Evolutionary conservation across 2,888 invertebrate genomes (phyloP), one percentile per base, ranked within the genome.

Genomic region (Syritta pipiens): DNA sequence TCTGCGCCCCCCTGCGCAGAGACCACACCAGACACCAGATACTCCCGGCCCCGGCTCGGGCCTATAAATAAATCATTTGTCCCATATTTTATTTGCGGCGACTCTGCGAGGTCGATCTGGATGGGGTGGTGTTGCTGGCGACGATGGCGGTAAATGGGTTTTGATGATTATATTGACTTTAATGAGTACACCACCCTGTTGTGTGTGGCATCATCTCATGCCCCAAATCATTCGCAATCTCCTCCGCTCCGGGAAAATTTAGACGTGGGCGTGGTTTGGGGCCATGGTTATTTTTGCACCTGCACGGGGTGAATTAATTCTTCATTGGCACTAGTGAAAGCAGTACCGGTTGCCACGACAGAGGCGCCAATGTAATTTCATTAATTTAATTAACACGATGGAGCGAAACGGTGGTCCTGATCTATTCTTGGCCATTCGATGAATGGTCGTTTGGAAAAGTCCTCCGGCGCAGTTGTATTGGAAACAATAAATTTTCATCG

Each of bases 11-110:
- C 19, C 14, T 22, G 1, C 28, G 6, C 57, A 51, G 20, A 24
- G 28, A 37, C 7, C 17, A 30, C 6, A 17, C 7, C 14, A 51
- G 53, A 28, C n/a, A 28, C 6, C 9, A 28, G n/a, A 28, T 28
- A 28, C 28, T 9, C 7, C 9, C n/a, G 17, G 26, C 26, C 10
- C 19, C 40, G 28, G 12, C 53, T 59, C 20, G 19, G 32, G 48
- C 59, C 72, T 77, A 77, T 77, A 77, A 77, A 77, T 77, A 77
- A 77, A 72, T 77, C 72, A 77, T 77, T 48, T 72, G 77, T 60
- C 72, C 77, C 42, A 67, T 72, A 77, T 77, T 77, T 77, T 77
- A 77, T 77, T 72, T 72, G 65, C 17, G 77, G 59, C 10, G 44
- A 28, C 28, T 37, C 19, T 20, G 42, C 32, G 42, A 32, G 49